Base-by-base conservation (phyloP, 1,140 invertebrate species). In the Drosophila nigromelanica region DNA sequence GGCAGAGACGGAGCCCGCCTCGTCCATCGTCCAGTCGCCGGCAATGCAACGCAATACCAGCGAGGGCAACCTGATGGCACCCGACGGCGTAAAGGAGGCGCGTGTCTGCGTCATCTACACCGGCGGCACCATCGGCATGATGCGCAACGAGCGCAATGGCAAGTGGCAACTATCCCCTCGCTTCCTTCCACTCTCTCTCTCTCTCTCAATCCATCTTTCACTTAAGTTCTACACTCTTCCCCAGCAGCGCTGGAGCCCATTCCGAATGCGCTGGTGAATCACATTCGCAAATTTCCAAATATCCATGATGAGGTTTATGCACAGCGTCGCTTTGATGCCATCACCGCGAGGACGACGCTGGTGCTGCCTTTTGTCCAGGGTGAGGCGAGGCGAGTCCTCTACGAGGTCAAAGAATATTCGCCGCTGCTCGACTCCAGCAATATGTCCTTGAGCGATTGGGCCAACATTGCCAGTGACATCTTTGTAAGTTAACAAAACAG, bases 381-480 rank as follows among this genome's bases (percentile, higher is more conserved):
- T n/a, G 71, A 91, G 47, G 33, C 66, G 5, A 58, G 82, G 0
- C 76, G 96, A 42, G 94, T 98, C 30, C 91, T 96, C 43, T 99
- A 98, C 85, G 95, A 94, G 70, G 94, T 99, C 35, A 92, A 95
- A 43, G 98, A 99, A 92, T 99, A 98, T 91, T 94, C 96, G 12
- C 96, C 95, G 0, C 93, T 99, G 0, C 92, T 98, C 56, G 98
- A 99, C 91, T 98, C 98, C 0, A 97, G 97, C 51, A 98, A 99
- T 91, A 98, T 99, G 96, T 96, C 95, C 0, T 96, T 97, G 92
- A 94, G 95, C 50, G 97, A 99, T 75, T 99, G 98, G 97, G 95
- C 96, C 35, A 93, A 93, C 62, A 98, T 99, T 60, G 98, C 98
- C 2, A 94, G 94, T 72, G 97, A 98, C 92, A 97, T 99, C 66